phyloP scores from a whole-genome alignment of 2,113 vertebrate species.

The Butorides virescens region DNA sequence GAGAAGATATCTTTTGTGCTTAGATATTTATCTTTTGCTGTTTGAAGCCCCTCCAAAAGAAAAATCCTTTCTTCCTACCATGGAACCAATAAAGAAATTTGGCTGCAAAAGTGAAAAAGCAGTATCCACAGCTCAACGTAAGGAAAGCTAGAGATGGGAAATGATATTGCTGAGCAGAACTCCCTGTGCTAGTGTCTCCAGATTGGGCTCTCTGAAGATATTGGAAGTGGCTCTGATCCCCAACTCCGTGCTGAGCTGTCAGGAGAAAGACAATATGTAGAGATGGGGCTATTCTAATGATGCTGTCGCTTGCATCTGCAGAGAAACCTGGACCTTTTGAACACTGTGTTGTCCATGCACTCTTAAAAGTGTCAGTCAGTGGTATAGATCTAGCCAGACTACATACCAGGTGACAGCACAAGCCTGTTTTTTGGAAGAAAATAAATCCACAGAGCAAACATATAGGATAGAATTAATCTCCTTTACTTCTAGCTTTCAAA shows the following conservation, averaged over 20 bases:
- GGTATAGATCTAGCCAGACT: background rate
- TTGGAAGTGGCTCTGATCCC: background rate
- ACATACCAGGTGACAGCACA: background rate
- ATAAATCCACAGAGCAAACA: constrained; percentile 37
- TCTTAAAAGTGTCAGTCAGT: background rate
- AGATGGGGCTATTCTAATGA: background rate
- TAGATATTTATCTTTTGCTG: background rate
- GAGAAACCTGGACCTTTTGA: background rate
- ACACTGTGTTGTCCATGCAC: background rate
- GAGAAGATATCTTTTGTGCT: background rate
- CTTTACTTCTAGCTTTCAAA: constrained; percentile 33
- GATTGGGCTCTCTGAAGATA: background rate
- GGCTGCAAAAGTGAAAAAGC: background rate
- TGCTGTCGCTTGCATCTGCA: background rate
- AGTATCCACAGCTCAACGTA: background rate
- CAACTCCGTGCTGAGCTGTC: background rate
- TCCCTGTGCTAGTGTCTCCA: background rate
- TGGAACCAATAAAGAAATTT: background rate
- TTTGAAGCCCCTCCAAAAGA: background rate
- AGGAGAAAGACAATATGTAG: background rate
- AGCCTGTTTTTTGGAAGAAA: background rate
- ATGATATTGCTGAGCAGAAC: background rate
- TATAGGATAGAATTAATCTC: constrained; percentile 36
- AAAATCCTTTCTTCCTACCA: background rate
- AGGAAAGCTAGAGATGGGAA: background rate